Evolutionary conservation across 2,888 invertebrate genomes (phyloP).

Genomic region (Dynastes grantii): DNA sequence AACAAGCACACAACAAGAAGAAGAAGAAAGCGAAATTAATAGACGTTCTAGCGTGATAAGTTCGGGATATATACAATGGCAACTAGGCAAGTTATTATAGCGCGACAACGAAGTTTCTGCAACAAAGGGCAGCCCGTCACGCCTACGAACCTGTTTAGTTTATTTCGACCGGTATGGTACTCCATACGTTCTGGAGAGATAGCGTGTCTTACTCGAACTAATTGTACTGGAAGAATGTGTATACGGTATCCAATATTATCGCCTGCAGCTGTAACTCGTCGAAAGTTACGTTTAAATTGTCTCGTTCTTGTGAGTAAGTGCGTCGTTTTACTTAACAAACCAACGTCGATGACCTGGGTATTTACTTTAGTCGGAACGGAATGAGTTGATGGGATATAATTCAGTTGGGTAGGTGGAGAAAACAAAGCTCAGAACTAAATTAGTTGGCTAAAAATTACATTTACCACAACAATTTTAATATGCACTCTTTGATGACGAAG

Average conservation of each 20-base stretch:
- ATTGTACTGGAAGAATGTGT: conserved; percentile 22
- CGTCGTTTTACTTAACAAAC: conserved; percentile 3
- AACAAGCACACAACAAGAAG: background rate
- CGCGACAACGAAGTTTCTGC: conserved; percentile 16
- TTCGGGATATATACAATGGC: conserved; percentile 5
- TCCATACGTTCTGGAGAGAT: conserved; percentile 15
- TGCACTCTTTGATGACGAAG: too few relatives aligned
- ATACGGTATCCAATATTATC: conserved; percentile 19
- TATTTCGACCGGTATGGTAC: conserved; percentile 9
- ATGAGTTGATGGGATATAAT: background rate
- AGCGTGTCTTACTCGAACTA: conserved; percentile 13
- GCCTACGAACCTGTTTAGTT: conserved; percentile 23
- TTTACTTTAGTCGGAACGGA: background rate
- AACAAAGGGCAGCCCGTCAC: conserved; percentile 14
- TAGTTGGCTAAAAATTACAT: too few relatives aligned
- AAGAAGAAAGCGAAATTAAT: conserved; percentile 20
- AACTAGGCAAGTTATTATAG: conserved; percentile 2
- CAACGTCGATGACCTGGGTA: background rate
- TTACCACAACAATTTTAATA: too few relatives aligned
- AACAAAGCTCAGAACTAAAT: too few relatives aligned
- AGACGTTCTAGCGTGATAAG: conserved; percentile 6
- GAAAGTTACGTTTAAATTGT: conserved; percentile 18
- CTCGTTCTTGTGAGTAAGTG: conserved; percentile 18
- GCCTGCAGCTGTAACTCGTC: background rate
- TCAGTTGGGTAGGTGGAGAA: too few relatives aligned